Conservation (phyloP, 2,888 invertebrate genomes). For the Metalampra italica region DNA sequence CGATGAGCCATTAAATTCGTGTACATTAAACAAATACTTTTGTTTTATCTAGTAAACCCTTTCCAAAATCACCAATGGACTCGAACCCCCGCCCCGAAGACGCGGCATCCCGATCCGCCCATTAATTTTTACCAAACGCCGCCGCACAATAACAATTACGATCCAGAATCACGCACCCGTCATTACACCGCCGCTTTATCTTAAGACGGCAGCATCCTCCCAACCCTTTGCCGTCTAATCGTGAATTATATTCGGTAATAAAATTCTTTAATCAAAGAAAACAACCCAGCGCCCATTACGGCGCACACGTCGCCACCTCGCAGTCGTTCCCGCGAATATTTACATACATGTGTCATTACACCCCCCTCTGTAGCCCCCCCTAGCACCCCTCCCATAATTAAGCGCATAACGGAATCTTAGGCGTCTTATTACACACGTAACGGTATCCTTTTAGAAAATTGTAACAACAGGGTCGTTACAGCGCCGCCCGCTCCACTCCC, state of each 20-base stretch:
- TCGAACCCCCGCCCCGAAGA: not conserved
- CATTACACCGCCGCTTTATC: conserved; percentile 71
- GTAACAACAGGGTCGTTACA: conserved; percentile 69
- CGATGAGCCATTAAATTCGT: too few species aligned
- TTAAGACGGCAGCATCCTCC: conserved; percentile 44
- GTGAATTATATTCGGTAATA: conserved; percentile 77
- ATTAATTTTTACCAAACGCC: conserved; percentile 15
- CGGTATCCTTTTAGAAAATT: conserved; percentile 78
- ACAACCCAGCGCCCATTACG: conserved; percentile 73
- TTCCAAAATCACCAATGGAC: too few species aligned
- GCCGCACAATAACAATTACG: conserved; percentile 66
- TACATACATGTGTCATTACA: conserved; percentile 78
- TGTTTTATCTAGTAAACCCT: too few species aligned
- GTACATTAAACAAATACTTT: too few species aligned
- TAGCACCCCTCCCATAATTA: conserved; percentile 62
- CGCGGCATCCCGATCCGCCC: not conserved
- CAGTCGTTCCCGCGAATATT: conserved; percentile 73
- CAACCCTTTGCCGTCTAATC: conserved; percentile 73
- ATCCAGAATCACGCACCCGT: conserved; percentile 73
- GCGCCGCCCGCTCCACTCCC: conserved; percentile 48
- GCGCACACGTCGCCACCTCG: conserved; percentile 73
- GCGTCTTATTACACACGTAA: conserved; percentile 78
- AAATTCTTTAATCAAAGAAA: conserved; percentile 80
- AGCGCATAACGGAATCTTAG: conserved; percentile 78
- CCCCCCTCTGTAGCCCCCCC: conserved; percentile 35